Evolutionary conservation across 1,140 invertebrate genomes (phyloP), one percentile per base, ranked within the genome.

Genomic region (Holotrichia oblita): DNA sequence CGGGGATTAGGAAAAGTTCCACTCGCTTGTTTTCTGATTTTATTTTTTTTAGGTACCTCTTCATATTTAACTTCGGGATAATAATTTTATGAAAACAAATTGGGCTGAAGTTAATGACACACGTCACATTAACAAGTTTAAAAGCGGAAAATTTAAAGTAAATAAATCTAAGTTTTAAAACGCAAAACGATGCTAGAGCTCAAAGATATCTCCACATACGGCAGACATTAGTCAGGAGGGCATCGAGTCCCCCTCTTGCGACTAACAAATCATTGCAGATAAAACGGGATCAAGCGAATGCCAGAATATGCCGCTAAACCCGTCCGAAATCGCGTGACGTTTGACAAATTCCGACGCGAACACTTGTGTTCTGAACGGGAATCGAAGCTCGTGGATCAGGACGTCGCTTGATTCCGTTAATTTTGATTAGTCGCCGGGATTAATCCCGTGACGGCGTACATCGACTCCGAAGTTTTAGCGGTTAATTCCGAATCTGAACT

Each of bases 181-280:
- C 14, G 3, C n/a, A 14, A n/a, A 55, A n/a, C 14, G 6, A 55
- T 3, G n/a, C 48, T 14, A 6, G n/a, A 34, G 22, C 24, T 69
- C 61, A 22, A 69, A 69, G 22, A 69, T 69, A n/a, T n/a, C n/a
- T n/a, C n/a, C n/a, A 20, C 22, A 14, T 22, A 69, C 22, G 22
- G 2, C 61, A 34, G 9, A 69, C 73, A 83, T 83, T 83, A 83
- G 80, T 83, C 81, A 83, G 75, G 27, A 34, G 27, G 69, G 44
- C 69, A 79, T 82, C 80, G 81, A 74, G 27, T 34, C 27, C 2
- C 27, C 80, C 78, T 41, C 81, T n/a, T n/a, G 69, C 77, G 79
- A 79, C 82, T 76, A 80, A 83, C 82, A 83, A 83, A 83, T 83
- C 82, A 82, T 82, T 80, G 79, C 78, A 77, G 73, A 78, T 82